Conservation (phyloP, 2,797 vertebrate genomes). For the Lemur catta region DNA sequence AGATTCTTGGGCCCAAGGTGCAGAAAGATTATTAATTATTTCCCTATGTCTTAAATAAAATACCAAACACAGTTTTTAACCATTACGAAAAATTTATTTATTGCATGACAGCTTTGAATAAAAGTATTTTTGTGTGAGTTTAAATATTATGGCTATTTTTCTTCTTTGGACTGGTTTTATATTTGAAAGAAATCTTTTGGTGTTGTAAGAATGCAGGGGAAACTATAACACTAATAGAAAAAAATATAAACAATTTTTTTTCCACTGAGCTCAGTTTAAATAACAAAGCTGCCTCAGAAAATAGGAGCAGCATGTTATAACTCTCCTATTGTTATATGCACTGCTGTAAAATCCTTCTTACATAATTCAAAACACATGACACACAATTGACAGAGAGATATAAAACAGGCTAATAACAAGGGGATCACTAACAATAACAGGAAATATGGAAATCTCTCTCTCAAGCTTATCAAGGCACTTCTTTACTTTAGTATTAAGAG, state of each 20-base stretch:
- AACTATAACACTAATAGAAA: slow-evolving; percentile 42
- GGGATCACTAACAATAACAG: background rate
- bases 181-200: slow-evolving; percentile 41
- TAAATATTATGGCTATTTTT: slow-evolving; percentile 55
- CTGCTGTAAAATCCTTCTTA: background rate
- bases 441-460: background rate
- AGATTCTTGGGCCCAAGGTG: background rate
- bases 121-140: slow-evolving; percentile 26
- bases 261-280: slow-evolving; percentile 32
- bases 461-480: background rate
- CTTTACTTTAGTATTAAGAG: background rate
- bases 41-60: slow-evolving; percentile 17
- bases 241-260: background rate
- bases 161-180: slow-evolving; percentile 24
- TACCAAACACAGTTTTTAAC: background rate
- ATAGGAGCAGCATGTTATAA: background rate
- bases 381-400: slow-evolving; percentile 15
- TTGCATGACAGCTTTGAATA: background rate
- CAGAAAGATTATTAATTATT: slow-evolving; percentile 25
- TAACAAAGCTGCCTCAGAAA: slow-evolving; percentile 40
- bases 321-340: background rate
- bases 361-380: slow-evolving; percentile 36
- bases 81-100: slow-evolving; percentile 14
- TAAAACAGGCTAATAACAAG: slow-evolving; percentile 35
- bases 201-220: background rate